These are phyloP conservation scores for Lordiphosa clarofinis DNA, from an alignment of 1,140 invertebrate genomes.

Conservation along the genomic window DNA sequence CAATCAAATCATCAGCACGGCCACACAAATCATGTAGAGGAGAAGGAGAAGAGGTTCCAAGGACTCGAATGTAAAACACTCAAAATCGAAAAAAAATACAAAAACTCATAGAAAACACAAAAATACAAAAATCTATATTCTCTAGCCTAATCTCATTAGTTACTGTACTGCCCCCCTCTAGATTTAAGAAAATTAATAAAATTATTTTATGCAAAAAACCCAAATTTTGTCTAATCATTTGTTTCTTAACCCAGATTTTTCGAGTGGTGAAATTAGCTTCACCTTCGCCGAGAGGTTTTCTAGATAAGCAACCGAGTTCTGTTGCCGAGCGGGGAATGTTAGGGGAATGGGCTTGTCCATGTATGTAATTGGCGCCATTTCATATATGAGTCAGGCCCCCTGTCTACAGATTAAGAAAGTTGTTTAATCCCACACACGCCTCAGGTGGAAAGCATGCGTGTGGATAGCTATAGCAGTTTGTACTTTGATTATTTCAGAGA, in stretches of 20 bases:
- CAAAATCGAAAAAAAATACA: conserved; percentile 28
- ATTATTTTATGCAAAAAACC: conserved; percentile 17
- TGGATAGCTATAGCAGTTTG: no score
- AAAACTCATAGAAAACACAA: conserved; percentile 24
- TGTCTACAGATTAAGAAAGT: conserved; percentile 18
- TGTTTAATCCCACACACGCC: no score
- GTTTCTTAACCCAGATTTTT: neutral
- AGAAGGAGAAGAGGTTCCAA: conserved; percentile 10
- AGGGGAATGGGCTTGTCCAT: neutral
- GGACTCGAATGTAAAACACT: conserved; percentile 51
- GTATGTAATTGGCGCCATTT: conserved; percentile 12
- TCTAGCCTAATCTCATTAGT: conserved; percentile 53
- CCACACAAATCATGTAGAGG: conserved; percentile 55
- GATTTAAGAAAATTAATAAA: conserved; percentile 18
- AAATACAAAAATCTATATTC: conserved; percentile 23
- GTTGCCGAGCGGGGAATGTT: conserved; percentile 1
- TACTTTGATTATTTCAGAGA: no score
- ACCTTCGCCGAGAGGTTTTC: conserved; percentile 1
- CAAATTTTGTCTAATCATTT: conserved; percentile 23
- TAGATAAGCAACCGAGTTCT: conserved; percentile 7
- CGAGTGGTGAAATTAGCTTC: conserved; percentile 12
- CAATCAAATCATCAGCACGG: conserved; percentile 59
- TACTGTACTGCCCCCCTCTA: conserved; percentile 8
- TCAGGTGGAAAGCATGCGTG: no score
- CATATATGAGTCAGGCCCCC: conserved; percentile 30